These are phyloP conservation scores for Trichechus manatus DNA, from an alignment of 2,113 vertebrate species.

Conservation along the genomic window DNA sequence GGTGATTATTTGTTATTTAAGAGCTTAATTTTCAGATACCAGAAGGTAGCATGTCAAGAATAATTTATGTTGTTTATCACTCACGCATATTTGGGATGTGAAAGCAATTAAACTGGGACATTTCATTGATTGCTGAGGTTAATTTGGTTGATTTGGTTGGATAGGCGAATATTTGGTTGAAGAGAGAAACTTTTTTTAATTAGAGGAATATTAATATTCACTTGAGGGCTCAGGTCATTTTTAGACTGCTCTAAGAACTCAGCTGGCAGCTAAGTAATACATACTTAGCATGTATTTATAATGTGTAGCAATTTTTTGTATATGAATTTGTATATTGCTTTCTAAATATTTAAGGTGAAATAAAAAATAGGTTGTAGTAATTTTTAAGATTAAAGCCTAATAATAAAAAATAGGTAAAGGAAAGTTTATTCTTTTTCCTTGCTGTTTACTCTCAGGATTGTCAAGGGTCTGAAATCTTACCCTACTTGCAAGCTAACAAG, in stretches of 20 bases:
- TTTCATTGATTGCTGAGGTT: conserved; percentile 26
- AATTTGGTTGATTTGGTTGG: conserved; percentile 25
- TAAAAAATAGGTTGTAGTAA: background rate
- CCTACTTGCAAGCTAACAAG: background rate
- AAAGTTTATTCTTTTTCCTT: background rate
- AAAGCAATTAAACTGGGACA: conserved; percentile 15
- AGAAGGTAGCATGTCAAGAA: conserved; percentile 42
- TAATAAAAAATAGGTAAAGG: background rate
- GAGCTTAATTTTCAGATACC: conserved; percentile 4
- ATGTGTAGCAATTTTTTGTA: background rate
- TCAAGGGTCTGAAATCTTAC: conserved; percentile 2
- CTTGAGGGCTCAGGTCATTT: conserved; percentile 1
- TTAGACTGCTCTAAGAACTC: conserved; percentile 22
- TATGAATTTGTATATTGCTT: background rate
- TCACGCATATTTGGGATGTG: background rate
- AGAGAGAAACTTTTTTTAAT: background rate
- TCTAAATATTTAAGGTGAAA: conserved; percentile 34
- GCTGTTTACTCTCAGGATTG: background rate
- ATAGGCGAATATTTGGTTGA: background rate
- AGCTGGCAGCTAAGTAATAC: background rate
- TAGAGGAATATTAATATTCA: background rate
- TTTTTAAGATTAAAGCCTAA: conserved; percentile 43
- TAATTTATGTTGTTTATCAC: conserved; percentile 12
- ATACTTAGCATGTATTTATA: background rate
- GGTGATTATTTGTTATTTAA: conserved; percentile 50